Evolutionary conservation across 2,797 vertebrate genomes (phyloP).

Genomic region (Argya squamiceps): DNA sequence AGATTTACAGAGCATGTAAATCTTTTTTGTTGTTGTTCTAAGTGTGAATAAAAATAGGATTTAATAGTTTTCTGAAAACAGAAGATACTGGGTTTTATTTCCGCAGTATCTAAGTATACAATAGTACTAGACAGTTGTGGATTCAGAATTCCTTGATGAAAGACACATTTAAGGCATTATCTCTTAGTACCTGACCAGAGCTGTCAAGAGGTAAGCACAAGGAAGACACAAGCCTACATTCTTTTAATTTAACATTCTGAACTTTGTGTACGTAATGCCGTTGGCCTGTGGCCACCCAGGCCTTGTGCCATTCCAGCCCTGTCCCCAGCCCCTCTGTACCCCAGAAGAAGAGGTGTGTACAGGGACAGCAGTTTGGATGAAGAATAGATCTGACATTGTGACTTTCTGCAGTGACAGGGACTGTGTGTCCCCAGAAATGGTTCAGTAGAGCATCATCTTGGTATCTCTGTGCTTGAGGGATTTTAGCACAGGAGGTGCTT

Average conservation of each 20-base stretch:
- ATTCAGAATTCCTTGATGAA: not conserved
- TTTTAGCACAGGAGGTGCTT: fast-evolving
- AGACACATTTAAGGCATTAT: not conserved
- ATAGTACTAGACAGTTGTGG: not conserved
- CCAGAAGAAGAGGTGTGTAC: fast-evolving
- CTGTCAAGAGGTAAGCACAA: not conserved
- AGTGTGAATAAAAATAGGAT: constrained; percentile 29
- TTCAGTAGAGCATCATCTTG: not conserved
- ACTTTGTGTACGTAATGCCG: fast-evolving
- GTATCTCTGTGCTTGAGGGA: not conserved
- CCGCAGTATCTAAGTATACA: not conserved
- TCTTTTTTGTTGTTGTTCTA: not conserved
- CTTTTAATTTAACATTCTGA: not conserved
- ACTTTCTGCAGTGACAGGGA: fast-evolving
- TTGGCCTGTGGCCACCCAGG: not conserved
- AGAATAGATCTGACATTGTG: not conserved
- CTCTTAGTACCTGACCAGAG: not conserved
- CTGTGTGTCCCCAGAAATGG: fast-evolving
- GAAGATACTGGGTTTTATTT: not conserved
- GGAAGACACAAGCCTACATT: fast-evolving
- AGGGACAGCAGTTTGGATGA: not conserved
- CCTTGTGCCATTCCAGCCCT: not conserved
- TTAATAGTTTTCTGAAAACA: constrained; percentile 14
- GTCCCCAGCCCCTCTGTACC: fast-evolving
- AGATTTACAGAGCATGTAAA: not conserved